phyloP scores from a whole-genome alignment of 2,888 invertebrate species.

The Orthosia gracilis region DNA sequence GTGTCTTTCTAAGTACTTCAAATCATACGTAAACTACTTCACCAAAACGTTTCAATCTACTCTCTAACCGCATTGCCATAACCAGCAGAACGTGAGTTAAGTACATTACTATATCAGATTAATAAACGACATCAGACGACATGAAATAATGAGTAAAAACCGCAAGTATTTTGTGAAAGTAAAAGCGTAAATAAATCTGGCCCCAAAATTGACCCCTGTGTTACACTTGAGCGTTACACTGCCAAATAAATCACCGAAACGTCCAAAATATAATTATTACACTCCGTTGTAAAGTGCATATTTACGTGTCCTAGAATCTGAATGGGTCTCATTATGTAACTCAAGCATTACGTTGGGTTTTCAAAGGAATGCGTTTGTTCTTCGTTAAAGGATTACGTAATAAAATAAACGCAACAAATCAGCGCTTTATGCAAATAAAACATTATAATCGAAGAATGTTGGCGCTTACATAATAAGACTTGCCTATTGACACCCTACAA shows the following conservation, averaged over 20 bases:
- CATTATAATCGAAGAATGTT: slow-evolving; percentile 72
- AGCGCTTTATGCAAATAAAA: slow-evolving; percentile 75
- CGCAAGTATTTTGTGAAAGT: slow-evolving; percentile 83
- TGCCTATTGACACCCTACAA: slow-evolving; percentile 59
- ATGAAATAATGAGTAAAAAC: slow-evolving; percentile 69
- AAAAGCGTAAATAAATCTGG: slow-evolving; percentile 82
- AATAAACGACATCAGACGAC: slow-evolving; percentile 46
- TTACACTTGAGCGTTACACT: slow-evolving; percentile 75
- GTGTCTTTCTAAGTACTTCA: slow-evolving; percentile 2
- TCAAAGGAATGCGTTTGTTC: slow-evolving; percentile 65
- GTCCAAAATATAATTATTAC: slow-evolving; percentile 35
- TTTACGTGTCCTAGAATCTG: slow-evolving; percentile 61
- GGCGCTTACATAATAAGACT: slow-evolving; percentile 74
- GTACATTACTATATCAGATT: slow-evolving; percentile 44
- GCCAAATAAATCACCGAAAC: slow-evolving; percentile 43
- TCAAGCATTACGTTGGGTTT: slow-evolving; percentile 57
- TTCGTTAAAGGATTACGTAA: slow-evolving; percentile 62
- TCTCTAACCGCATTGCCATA: slow-evolving; percentile 50
- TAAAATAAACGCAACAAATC: slow-evolving; percentile 71
- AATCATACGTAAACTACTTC: slow-evolving; percentile 18
- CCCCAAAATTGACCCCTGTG: slow-evolving; percentile 78
- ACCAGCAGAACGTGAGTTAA: slow-evolving; percentile 23
- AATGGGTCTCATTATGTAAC: slow-evolving; percentile 60
- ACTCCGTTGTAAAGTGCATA: slow-evolving; percentile 46
- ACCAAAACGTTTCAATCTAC: slow-evolving; percentile 39